A percentile compares a stretch with the other conserved stretches of the same genome.
Conservation (phyloP, 2,888 invertebrate genomes). For the Synergus gifuensis region DNA sequence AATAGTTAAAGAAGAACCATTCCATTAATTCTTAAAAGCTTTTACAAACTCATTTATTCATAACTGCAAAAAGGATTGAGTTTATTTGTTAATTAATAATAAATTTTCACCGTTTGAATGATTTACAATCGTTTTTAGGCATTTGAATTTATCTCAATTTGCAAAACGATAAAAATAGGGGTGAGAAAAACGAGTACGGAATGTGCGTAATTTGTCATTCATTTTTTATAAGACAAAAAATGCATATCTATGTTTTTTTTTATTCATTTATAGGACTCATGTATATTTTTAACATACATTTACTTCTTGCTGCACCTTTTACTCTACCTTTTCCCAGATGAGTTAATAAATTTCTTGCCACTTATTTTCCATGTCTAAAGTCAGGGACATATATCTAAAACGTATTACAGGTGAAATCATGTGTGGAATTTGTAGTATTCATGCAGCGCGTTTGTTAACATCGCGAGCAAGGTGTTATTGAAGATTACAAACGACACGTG, state of each 20-base stretch:
- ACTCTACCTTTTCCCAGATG: conserved; percentile 3
- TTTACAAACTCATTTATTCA: too few relatives aligned
- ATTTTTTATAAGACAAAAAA: too few relatives aligned
- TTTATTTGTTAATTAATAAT: too few relatives aligned
- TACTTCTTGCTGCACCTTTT: neutral
- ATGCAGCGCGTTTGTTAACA: conserved; percentile 23
- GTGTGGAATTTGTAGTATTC: conserved; percentile 35
- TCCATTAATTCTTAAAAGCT: too few relatives aligned
- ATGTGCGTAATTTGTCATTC: too few relatives aligned
- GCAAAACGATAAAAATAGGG: too few relatives aligned
- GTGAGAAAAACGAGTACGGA: too few relatives aligned
- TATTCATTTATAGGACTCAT: conserved; percentile 14
- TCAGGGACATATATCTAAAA: conserved; percentile 36
- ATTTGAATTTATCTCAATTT: too few relatives aligned
- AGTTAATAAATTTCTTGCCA: conserved; percentile 24
- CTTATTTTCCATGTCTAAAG: conserved; percentile 38
- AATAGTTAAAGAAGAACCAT: too few relatives aligned
- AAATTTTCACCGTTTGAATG: too few relatives aligned
- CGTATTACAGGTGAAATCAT: conserved; percentile 25
- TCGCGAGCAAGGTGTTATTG: conserved; percentile 25
- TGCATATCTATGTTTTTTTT: neutral
- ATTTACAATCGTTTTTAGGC: too few relatives aligned
- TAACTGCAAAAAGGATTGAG: too few relatives aligned
- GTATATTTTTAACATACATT: conserved; percentile 35
- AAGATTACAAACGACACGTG: conserved; percentile 30